These are phyloP conservation scores for Brachionus rubens DNA, from an alignment of 1,140 invertebrate species.

Conservation along the genomic window DNA sequence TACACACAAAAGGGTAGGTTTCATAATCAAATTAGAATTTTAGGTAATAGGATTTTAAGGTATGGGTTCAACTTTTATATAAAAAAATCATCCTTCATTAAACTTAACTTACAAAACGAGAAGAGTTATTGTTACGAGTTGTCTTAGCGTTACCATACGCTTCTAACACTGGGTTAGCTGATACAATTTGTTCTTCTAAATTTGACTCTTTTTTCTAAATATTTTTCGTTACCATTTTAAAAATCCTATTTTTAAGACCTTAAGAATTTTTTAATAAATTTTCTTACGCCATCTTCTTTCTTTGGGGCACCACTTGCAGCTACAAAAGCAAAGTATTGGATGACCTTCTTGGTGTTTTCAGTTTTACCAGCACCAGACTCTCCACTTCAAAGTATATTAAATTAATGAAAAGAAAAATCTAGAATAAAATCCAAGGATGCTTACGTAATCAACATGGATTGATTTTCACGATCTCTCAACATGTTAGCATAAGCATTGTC, in stretches of 20 bases:
- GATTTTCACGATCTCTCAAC: conserved; percentile 65
- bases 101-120: conserved; percentile 69
- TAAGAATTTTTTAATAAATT: conserved; percentile 69
- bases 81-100: no score
- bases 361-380: conserved; percentile 69
- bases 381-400: conserved; percentile 55
- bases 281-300: conserved; percentile 55
- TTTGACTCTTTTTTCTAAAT: conserved; percentile 45
- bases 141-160: conserved; percentile 99
- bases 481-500: conserved; percentile 99
- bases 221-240: no score
- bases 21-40: conserved; percentile 34
- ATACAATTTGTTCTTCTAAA: conserved; percentile 91
- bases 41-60: conserved; percentile 62
- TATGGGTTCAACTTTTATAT: no score
- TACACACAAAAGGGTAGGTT: conserved; percentile 50
- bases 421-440: conserved; percentile 42
- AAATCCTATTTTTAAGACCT: no score
- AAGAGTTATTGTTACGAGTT: conserved; percentile 98
- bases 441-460: conserved; percentile 65
- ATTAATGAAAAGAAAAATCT: background rate
- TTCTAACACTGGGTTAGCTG: conserved; percentile 97
- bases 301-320: conserved; percentile 52
- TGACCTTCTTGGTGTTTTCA: conserved; percentile 70
- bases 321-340: conserved; percentile 67